These are phyloP conservation scores for Apotomis capreana DNA, from an alignment of 2,888 invertebrate species.

Conservation along the genomic window DNA sequence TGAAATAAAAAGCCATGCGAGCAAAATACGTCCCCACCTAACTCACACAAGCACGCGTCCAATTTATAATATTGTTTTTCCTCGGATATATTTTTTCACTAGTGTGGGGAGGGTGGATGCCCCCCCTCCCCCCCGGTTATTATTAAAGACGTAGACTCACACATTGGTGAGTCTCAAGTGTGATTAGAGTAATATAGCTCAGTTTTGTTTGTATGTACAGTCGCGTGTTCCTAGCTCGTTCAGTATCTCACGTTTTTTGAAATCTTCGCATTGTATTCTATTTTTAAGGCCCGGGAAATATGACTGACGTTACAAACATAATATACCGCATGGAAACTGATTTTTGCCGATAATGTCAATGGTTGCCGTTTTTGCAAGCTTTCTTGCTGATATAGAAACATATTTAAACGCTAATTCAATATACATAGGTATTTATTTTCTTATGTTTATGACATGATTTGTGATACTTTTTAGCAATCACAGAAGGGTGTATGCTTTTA, in stretches of 20 bases:
- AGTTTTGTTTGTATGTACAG: conserved; percentile 54
- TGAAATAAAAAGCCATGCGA: conserved; percentile 73
- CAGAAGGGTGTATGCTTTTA: no score
- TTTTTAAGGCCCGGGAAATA: conserved; percentile 31
- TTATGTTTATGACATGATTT: no score
- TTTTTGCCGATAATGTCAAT: not conserved
- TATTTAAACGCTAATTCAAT: no score
- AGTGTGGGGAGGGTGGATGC: conserved; percentile 63
- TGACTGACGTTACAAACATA: not conserved
- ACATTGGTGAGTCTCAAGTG: conserved; percentile 77
- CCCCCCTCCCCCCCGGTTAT: conserved; percentile 72
- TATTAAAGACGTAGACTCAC: conserved; percentile 83
- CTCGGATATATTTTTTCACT: conserved; percentile 83
- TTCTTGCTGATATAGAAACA: not conserved
- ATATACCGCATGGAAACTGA: not conserved
- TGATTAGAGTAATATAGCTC: conserved; percentile 82
- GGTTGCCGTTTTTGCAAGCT: not conserved
- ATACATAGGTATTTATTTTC: no score
- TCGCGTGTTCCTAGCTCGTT: conserved; percentile 23
- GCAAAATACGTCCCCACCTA: conserved; percentile 67
- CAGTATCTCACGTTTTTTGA: conserved; percentile 25
- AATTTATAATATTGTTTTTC: conserved; percentile 84
- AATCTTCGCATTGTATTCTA: conserved; percentile 29
- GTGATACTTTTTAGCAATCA: no score
- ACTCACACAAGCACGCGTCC: conserved; percentile 63